Evolutionary conservation across 2,797 vertebrate species (phyloP).

Genomic region (Leptatherina wallacei): DNA sequence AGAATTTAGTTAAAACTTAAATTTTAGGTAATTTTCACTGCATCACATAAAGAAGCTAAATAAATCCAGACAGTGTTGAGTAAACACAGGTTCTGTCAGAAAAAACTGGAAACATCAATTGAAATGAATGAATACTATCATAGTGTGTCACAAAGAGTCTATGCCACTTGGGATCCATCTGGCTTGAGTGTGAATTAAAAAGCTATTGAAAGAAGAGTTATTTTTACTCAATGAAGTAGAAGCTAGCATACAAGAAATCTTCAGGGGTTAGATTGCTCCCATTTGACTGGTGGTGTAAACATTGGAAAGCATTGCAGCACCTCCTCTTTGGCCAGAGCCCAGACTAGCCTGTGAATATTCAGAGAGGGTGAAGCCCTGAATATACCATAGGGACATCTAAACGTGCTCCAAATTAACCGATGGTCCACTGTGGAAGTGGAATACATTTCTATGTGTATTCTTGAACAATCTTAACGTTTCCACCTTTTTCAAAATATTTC

Average conservation of each 20-base stretch:
- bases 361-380: slow-evolving; percentile 51
- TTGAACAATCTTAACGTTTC: neutral
- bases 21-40: neutral
- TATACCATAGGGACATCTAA: slow-evolving; percentile 44
- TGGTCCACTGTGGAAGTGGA: slow-evolving; percentile 9
- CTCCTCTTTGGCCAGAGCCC: slow-evolving; percentile 53
- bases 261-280: slow-evolving; percentile 55
- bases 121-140: slow-evolving; percentile 24
- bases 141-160: slow-evolving; percentile 37
- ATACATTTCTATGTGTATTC: neutral
- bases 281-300: slow-evolving; percentile 63
- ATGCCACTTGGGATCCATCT: slow-evolving; percentile 42
- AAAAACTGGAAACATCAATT: slow-evolving; percentile 14
- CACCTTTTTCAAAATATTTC: slow-evolving; percentile 17
- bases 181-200: slow-evolving; percentile 37
- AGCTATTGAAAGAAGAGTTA: slow-evolving; percentile 34
- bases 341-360: slow-evolving; percentile 50
- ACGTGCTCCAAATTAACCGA: slow-evolving; percentile 46
- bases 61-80: slow-evolving; percentile 3
- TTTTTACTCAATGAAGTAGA: slow-evolving; percentile 41
- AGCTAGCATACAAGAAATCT: slow-evolving; percentile 46
- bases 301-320: slow-evolving; percentile 51
- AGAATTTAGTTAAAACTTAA: slow-evolving; percentile 3
- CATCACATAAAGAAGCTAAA: neutral
- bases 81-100: slow-evolving; percentile 17